phyloP scores from a whole-genome alignment of 2,888 invertebrate species.

The Spatulosminthurus flaviceps region DNA sequence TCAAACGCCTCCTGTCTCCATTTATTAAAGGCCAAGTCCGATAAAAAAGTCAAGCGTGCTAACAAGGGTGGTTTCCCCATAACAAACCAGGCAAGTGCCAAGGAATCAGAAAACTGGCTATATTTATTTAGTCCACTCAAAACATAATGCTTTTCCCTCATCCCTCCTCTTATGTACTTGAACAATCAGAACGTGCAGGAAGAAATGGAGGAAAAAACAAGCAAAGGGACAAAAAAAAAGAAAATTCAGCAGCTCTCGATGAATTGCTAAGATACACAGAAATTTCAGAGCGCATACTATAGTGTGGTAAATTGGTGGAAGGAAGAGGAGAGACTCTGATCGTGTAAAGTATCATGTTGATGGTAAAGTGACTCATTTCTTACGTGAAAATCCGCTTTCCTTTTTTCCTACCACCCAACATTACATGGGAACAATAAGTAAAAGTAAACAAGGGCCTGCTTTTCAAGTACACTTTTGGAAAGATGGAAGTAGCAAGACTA shows the following conservation, averaged over 20 bases:
- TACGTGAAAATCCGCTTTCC: background rate
- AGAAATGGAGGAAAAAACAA: background rate
- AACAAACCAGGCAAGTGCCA: background rate
- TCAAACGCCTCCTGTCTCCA: constrained; percentile 26
- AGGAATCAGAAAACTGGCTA: background rate
- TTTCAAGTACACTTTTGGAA: background rate
- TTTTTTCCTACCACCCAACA: background rate
- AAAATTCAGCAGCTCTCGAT: constrained; percentile 24
- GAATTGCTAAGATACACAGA: constrained; percentile 41
- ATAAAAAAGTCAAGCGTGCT: constrained; percentile 39
- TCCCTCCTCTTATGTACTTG: background rate
- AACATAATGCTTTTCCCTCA: background rate
- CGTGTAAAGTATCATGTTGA: background rate
- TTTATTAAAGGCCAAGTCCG: constrained; percentile 33
- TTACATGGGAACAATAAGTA: constrained; percentile 13
- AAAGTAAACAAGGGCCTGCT: constrained; percentile 11
- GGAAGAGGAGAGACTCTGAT: background rate
- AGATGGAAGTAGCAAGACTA: constrained; percentile 11
- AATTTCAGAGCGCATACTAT: too few species aligned
- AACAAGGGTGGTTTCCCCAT: background rate
- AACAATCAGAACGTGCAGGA: constrained; percentile 12
- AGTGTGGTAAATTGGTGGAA: constrained; percentile 36
- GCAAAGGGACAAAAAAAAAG: constrained; percentile 31
- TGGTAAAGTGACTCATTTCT: constrained; percentile 25
- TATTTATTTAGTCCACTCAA: constrained; percentile 34